Evolutionary conservation across 2,888 invertebrate species (phyloP).

Genomic region (Masnerella sp.): DNA sequence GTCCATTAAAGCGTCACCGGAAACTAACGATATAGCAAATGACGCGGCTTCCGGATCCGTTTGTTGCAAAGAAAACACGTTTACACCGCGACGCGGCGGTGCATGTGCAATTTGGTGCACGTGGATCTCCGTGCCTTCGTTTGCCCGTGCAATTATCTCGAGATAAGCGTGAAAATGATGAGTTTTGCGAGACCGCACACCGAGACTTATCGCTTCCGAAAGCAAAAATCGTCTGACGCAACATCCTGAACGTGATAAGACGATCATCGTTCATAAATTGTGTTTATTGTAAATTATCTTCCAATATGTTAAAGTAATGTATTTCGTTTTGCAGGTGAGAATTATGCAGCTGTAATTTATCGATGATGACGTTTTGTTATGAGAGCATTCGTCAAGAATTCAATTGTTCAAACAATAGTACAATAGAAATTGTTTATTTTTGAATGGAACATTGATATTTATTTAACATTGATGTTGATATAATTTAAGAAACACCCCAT

Average conservation of each 20-base stretch:
- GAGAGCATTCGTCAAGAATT: too few species aligned
- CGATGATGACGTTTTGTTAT: too few species aligned
- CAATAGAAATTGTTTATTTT: too few species aligned
- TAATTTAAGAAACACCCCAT: too few species aligned
- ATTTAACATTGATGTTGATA: too few species aligned
- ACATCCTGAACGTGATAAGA: constrained; percentile 52
- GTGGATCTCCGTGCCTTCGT: constrained; percentile 35
- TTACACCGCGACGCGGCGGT: constrained; percentile 7
- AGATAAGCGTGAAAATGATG: constrained; percentile 57
- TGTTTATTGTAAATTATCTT: too few species aligned
- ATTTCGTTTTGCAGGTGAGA: too few species aligned
- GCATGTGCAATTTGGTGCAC: constrained; percentile 44
- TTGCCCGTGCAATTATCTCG: constrained; percentile 46
- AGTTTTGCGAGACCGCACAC: constrained; percentile 43
- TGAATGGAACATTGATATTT: too few species aligned
- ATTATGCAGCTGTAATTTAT: too few species aligned
- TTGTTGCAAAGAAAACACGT: constrained; percentile 45
- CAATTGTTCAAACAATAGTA: too few species aligned
- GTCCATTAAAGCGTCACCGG: constrained; percentile 55
- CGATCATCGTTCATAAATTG: too few species aligned
- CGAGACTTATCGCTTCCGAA: constrained; percentile 55
- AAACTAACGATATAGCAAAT: constrained; percentile 50
- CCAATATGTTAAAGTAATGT: too few species aligned
- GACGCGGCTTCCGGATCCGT: constrained; percentile 59
- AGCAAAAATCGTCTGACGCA: constrained; percentile 52